Conservation (phyloP, 2,888 invertebrate species). For the Parascotia fuliginaria region DNA sequence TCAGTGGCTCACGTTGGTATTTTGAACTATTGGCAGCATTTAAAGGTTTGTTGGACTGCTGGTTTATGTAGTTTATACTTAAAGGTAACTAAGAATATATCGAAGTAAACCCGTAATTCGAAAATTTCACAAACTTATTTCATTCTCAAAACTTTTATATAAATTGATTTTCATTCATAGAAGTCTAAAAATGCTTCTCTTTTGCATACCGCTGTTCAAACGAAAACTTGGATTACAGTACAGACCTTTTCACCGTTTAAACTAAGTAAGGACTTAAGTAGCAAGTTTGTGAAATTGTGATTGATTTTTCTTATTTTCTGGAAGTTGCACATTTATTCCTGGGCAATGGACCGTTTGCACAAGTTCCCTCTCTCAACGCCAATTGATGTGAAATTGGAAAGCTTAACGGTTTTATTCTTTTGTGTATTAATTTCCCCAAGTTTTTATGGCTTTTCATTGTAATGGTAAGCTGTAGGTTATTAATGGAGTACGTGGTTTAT, state of each 20-base stretch:
- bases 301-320: conserved; percentile 43
- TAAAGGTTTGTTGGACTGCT: too few relatives aligned
- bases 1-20: too few relatives aligned
- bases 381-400: conserved; percentile 40
- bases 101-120: too few relatives aligned
- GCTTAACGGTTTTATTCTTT: conserved; percentile 1
- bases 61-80: too few relatives aligned
- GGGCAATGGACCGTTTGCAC: conserved; percentile 19
- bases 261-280: conserved; percentile 42
- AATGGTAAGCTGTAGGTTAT: too few relatives aligned
- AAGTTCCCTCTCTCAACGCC: conserved; percentile 25
- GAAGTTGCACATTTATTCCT: conserved; percentile 26
- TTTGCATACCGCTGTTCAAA: conserved; percentile 16
- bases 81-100: too few relatives aligned
- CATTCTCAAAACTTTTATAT: neutral
- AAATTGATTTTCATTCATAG: neutral
- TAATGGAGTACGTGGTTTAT: too few relatives aligned
- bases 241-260: conserved; percentile 39
- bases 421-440: neutral
- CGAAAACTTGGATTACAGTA: conserved; percentile 21
- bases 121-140: conserved; percentile 10
- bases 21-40: too few relatives aligned
- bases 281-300: conserved; percentile 47
- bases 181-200: conserved; percentile 4
- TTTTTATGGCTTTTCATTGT: neutral